Conservation (phyloP, 2,113 vertebrate genomes). For the Pangasianodon hypophthalmus region DNA sequence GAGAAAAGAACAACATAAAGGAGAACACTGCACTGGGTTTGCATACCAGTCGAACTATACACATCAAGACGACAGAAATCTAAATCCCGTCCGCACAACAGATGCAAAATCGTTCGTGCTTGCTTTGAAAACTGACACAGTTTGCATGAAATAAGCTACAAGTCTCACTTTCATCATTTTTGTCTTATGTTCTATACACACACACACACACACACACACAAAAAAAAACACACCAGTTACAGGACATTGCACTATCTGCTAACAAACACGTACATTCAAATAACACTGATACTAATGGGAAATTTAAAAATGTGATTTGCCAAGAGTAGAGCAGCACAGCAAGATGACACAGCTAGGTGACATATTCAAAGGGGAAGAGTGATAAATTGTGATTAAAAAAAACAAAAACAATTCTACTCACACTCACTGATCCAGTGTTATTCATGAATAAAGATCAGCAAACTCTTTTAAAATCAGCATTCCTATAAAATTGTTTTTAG, state of each 20-base stretch:
- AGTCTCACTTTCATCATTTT: slow-evolving; percentile 35
- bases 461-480: no score
- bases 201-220: not conserved
- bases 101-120: slow-evolving; percentile 41
- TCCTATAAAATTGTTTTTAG: not conserved
- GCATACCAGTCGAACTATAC: slow-evolving; percentile 33
- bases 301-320: not conserved
- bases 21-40: slow-evolving; percentile 28
- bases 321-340: not conserved
- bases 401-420: not conserved
- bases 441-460: not conserved
- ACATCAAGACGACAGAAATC: slow-evolving; percentile 21
- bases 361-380: not conserved
- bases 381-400: not conserved
- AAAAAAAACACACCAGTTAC: not conserved
- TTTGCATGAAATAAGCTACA: slow-evolving; percentile 41
- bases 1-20: slow-evolving; percentile 34
- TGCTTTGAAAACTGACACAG: slow-evolving; percentile 33
- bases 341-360: not conserved
- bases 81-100: not conserved
- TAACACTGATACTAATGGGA: not conserved
- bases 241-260: not conserved
- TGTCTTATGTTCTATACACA: not conserved
- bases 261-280: slow-evolving; percentile 7
- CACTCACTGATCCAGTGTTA: not conserved